A percentile compares a stretch with the other conserved stretches of the same genome.
phyloP scores from a whole-genome alignment of 2,797 vertebrate species.

The Helostoma temminkii region DNA sequence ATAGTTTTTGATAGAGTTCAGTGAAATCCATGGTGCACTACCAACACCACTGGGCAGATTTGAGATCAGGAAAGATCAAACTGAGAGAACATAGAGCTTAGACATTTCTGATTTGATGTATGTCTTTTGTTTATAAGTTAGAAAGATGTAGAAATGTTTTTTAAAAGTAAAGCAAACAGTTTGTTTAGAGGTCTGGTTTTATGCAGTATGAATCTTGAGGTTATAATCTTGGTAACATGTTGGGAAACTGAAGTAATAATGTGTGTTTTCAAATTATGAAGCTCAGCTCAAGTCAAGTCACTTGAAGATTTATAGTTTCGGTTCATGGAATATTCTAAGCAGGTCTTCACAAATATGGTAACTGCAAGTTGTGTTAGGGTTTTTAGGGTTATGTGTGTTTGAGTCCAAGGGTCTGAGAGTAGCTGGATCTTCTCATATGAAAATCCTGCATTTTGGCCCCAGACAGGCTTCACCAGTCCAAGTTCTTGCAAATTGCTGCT shows the following conservation, averaged over 20 bases:
- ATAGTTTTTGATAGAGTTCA: constrained; percentile 30
- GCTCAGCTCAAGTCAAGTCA: neutral
- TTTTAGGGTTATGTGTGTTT: neutral
- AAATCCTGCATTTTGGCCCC: constrained; percentile 23
- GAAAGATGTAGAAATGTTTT: neutral
- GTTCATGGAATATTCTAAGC: neutral
- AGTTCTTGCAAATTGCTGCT: constrained; percentile 1
- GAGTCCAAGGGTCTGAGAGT: constrained; percentile 15
- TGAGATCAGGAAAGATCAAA: constrained; percentile 22
- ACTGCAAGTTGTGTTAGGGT: constrained; percentile 1
- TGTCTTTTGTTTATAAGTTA: too few species aligned
- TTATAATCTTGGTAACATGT: neutral
- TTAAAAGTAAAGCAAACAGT: neutral
- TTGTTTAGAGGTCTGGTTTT: neutral
- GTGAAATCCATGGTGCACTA: neutral
- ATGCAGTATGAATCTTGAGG: neutral
- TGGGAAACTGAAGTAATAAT: neutral
- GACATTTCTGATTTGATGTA: neutral
- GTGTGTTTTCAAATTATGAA: too few species aligned
- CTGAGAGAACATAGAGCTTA: neutral
- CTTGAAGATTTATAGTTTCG: neutral
- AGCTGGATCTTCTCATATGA: constrained; percentile 33
- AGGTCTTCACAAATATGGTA: neutral
- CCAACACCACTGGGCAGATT: constrained; percentile 13
- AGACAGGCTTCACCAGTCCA: constrained; percentile 2